Conservation (phyloP, 1,140 invertebrate genomes). For the Maconellicoccus hirsutus region DNA sequence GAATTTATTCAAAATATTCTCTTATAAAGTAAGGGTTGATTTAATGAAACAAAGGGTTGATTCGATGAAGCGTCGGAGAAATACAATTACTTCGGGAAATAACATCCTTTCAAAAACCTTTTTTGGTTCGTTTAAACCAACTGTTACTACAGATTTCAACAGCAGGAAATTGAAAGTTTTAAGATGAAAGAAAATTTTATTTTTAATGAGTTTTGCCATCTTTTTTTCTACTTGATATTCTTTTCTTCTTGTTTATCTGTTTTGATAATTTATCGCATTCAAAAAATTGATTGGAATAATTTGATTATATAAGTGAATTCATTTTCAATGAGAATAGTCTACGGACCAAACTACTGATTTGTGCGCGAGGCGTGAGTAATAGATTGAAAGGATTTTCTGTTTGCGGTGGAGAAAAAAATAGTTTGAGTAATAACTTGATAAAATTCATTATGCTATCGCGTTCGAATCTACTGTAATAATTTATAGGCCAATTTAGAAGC, state of each 20-base stretch:
- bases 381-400: too few relatives aligned
- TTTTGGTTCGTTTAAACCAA: slow-evolving; percentile 9
- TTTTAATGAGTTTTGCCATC: neutral
- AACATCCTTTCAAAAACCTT: slow-evolving; percentile 9
- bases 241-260: neutral
- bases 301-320: too few relatives aligned
- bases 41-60: slow-evolving; percentile 2
- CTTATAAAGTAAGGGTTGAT: neutral
- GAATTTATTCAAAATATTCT: neutral
- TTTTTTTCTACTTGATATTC: neutral
- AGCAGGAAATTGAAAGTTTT: neutral
- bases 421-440: too few relatives aligned
- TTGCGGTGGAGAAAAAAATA: too few relatives aligned
- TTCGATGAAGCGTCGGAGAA: neutral
- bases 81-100: neutral
- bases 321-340: too few relatives aligned
- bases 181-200: slow-evolving; percentile 10
- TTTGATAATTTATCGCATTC: neutral
- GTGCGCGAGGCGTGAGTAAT: too few relatives aligned
- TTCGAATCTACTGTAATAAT: too few relatives aligned
- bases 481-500: too few relatives aligned
- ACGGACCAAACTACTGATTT: too few relatives aligned
- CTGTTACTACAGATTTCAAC: slow-evolving; percentile 3
- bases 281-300: too few relatives aligned
- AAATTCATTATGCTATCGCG: too few relatives aligned